Evolutionary conservation across 2,797 vertebrate genomes (phyloP), one percentile per base, ranked within the genome.

Genomic region (Echeneis naucrates): DNA sequence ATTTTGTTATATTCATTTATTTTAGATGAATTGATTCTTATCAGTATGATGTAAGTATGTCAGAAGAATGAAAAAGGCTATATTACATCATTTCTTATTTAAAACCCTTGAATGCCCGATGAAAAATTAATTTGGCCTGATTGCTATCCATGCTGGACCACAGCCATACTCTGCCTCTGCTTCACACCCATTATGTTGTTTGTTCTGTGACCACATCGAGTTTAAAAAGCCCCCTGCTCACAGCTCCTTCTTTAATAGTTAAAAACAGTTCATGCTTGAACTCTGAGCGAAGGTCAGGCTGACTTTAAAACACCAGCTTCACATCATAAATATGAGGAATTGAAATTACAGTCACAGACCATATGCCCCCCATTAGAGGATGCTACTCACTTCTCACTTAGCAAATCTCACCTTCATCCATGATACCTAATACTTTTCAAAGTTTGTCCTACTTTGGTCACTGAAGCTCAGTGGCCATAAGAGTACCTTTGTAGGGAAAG

Each of bases 381-480:
- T 26, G 33, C 23, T 8, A 33, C 37, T 23, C 27, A 47, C 40
- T 45, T 32, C 45, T 57, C 51, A 32, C 27, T 35, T 35, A 32
- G n/a, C 12, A 23, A 52, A 9, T 2, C 47, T 57, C 54, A 55
- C 47, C 45, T 67, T 53, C 37, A 69, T 35, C 55, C n/a, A 33
- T 60, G 53, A 64, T 30, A 56, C 40, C 24, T 30, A 42, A 51
- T 50, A 10, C 62, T 67, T 65, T 54, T 3, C 30, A 10, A 51
- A 47, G 27, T 32, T 48, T 42, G 59, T 57, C 69, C 53, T 65
- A 52, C 35, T 75, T 77, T 75, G 58, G 59, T 67, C 32, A 21
- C 11, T 21, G 26, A 60, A 50, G 54, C 16, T 11, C 37, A 47
- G 54, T 37, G 26, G 53, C 13, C 19, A 38, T 37, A 48, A 4